phyloP scores from a whole-genome alignment of 2,113 vertebrate species.

The Hymenochirus boettgeri region DNA sequence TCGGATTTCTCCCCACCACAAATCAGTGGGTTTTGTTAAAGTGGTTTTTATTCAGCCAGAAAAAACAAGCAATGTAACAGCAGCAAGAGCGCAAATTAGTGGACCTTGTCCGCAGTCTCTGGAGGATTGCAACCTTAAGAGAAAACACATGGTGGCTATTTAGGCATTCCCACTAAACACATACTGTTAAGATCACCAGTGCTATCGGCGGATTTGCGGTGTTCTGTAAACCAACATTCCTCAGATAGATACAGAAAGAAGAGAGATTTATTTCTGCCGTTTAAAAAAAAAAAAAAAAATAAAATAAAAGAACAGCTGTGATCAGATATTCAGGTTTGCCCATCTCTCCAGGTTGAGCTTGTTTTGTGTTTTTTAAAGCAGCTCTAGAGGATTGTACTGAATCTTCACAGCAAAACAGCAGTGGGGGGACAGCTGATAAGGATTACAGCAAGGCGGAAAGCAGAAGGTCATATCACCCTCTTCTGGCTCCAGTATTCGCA shows the following conservation, averaged over 20 bases:
- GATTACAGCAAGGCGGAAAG: constrained; percentile 39
- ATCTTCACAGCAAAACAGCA: constrained; percentile 35
- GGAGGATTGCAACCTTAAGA: constrained; percentile 9
- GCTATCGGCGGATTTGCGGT: neutral
- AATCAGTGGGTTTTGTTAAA: constrained; percentile 31
- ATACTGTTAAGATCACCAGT: constrained; percentile 19
- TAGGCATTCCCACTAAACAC: constrained; percentile 14
- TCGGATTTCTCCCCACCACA: constrained; percentile 28
- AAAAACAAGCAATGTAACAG: constrained; percentile 28
- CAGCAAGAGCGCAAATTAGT: constrained; percentile 21
- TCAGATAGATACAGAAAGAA: constrained; percentile 10
- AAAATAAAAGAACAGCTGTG: neutral
- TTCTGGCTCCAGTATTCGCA: constrained; percentile 37
- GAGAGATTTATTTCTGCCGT: constrained; percentile 20
- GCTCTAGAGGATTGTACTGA: constrained; percentile 27
- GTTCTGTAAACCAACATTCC: constrained; percentile 20
- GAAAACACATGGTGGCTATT: constrained; percentile 19
- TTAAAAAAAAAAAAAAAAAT: no score
- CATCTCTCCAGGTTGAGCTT: constrained; percentile 31
- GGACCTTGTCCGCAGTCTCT: constrained; percentile 26
- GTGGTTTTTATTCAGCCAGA: constrained; percentile 32
- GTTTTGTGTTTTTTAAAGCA: constrained; percentile 38
- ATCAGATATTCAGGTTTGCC: constrained; percentile 9
- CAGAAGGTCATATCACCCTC: constrained; percentile 42
- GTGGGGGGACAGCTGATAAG: constrained; percentile 42